A percentile compares a stretch with the other conserved stretches of the same genome.
phyloP scores from a whole-genome alignment of 37 sponge, comb jelly and placozoan species.

The Hormiphora californensis region DNA sequence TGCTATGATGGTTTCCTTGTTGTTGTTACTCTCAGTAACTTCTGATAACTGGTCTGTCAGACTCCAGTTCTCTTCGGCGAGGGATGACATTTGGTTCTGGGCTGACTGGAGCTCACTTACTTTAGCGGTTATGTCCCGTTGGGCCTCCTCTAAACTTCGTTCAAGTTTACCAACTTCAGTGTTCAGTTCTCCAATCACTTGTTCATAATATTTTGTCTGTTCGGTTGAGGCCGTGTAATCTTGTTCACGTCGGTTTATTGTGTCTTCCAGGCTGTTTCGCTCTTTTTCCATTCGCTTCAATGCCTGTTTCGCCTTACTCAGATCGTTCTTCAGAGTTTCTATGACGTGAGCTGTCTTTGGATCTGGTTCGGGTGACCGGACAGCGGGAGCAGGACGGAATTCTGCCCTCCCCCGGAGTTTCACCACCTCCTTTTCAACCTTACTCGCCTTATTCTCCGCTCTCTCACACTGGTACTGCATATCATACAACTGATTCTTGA shows the following conservation, averaged over 20 bases:
- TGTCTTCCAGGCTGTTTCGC: background rate
- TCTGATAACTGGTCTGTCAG: background rate
- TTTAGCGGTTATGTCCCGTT: background rate
- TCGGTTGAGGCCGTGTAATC: background rate
- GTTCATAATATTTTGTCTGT: constrained; percentile 43
- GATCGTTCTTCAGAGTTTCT: constrained; percentile 34
- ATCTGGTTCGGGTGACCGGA: constrained; percentile 48
- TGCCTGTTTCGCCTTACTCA: background rate
- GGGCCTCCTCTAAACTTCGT: background rate
- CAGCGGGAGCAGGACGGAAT: background rate
- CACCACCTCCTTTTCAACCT: background rate
- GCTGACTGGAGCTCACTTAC: background rate
- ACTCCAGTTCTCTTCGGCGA: constrained; percentile 40
- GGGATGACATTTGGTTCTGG: background rate
- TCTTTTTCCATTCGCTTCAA: constrained; percentile 1
- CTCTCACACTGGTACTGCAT: constrained; percentile 20
- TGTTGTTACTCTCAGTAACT: background rate
- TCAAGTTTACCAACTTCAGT: constrained; percentile 30
- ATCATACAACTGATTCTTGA: constrained; percentile 38
- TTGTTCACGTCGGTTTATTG: background rate
- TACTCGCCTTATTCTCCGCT: background rate
- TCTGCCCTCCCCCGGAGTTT: background rate
- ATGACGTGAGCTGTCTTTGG: background rate
- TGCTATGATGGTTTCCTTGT: constrained; percentile 26
- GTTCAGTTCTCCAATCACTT: constrained; percentile 11